Base-by-base conservation (phyloP, 2,888 invertebrate species). In the Clanis bilineata region DNA sequence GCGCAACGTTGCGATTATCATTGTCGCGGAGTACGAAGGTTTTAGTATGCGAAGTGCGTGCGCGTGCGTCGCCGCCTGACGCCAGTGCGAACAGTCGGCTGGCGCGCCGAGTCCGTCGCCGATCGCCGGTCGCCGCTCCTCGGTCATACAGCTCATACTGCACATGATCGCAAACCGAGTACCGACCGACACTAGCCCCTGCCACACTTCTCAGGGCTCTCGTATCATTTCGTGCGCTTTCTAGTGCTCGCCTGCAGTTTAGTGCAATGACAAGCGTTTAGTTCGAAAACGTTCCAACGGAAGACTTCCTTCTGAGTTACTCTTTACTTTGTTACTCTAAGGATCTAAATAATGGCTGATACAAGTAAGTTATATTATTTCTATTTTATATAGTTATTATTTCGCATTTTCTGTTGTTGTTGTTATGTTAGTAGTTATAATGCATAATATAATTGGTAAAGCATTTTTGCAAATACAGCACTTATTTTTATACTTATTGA, bases 11-110 rank as follows among this genome's bases (percentile, higher is more conserved):
- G 86, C 86, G 85, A 88, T 89, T 80, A 85, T 86, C 79, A 76
- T 76, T 72, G 85, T 84, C 80, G 83, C 83, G 69, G 63, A 70
- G 79, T 80, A 83, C 83, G 69, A 62, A 70, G 79, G 74, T 82
- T 83, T 91, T 92, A 91, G 90, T 91, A 91, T 92, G 87, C 92
- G 85, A 79, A 79, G 80, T 79, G 90, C 85, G 90, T 90, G 85
- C 88, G 88, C 77, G 69, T 68, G 74, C 84, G 88, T 76, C 80
- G 88, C 82, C 80, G 78, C 67, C 76, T 82, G 90, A 87, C 89
- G 90, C 89, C 88, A 85, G 76, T 64, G 68, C 70, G 62, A 61
- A 60, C 61, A 62, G 68, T 65, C 68, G 60, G 61, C 69, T 68
- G 67, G 68, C 77, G 73, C 69, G 69, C 74, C 71, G 73, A 68